A percentile compares a stretch with the other conserved stretches of the same genome.
Evolutionary conservation across 2,797 vertebrate genomes (phyloP).

Genomic region (Phataginus tetradactyla): DNA sequence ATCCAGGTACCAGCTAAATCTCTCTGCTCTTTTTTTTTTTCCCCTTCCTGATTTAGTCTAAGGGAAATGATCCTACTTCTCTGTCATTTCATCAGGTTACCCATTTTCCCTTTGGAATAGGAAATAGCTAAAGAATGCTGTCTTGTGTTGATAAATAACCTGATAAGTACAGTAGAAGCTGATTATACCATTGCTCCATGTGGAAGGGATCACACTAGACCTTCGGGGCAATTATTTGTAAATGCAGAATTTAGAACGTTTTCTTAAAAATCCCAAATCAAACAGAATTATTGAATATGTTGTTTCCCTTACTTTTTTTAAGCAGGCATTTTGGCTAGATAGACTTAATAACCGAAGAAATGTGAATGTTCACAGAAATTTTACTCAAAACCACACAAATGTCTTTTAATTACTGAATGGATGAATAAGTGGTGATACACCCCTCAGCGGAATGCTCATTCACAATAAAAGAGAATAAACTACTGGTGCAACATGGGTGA

Average conservation of each 20-base stretch:
- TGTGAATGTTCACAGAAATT: background rate
- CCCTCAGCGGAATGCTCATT: background rate
- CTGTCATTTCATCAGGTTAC: background rate
- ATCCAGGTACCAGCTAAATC: no score
- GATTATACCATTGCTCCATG: background rate
- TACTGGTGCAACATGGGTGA: background rate
- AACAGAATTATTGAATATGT: background rate
- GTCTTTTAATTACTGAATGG: background rate
- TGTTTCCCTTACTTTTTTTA: background rate
- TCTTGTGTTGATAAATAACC: background rate
- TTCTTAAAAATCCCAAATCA: background rate
- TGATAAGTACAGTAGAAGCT: background rate
- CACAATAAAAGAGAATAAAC: background rate
- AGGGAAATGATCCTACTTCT: background rate
- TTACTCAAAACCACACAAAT: background rate
- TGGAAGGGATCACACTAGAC: background rate
- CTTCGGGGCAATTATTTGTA: background rate
- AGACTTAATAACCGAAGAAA: background rate
- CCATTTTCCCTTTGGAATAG: conserved; percentile 12
- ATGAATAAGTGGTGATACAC: background rate
- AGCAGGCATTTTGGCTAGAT: background rate
- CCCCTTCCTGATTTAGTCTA: background rate
- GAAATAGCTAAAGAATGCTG: background rate
- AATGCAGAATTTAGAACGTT: background rate
- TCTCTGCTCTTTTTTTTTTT: background rate